Base-by-base conservation (phyloP, 2,797 vertebrate species). In the Arremon brunneinucha region DNA sequence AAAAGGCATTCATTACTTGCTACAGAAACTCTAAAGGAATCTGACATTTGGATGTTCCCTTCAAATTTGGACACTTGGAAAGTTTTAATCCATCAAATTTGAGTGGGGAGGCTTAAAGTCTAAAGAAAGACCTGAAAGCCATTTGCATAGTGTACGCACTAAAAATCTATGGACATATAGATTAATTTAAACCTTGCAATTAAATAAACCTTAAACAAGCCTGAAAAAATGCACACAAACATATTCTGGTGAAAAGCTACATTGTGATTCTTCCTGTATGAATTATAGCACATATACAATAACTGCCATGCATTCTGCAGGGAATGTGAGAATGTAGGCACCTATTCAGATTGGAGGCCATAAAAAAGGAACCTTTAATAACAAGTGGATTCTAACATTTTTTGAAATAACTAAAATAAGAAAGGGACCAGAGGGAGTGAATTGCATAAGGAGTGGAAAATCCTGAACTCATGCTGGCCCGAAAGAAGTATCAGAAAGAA, bases 391-490 rank as follows among this genome's bases (percentile, higher is more conserved):
- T 46, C 49, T 60, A 91, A 87, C 83, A 65, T 65, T 95, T 90
- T 92, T 93, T 86, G 30, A 89, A 94, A 94, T 91, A 62, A 88
- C 57, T 89, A 67, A 96, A 94, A 79, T 91, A 86, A 87, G 83
- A 89, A 97, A 95, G 57, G 52, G 78, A 95, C 77, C 77, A 74
- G 84, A 92, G 79, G 85, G 90, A 94, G 39, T 41, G 85, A 96
- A 96, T 91, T 90, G 83, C 94, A 81, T 47, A 83, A 92, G 78
- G 72, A 93, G 67, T 4, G 2, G 83, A 96, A 94, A 96, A 96
- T 94, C 94, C 93, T 95, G 96, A 96, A 96, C 95, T 78, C 95
- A 95, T 84, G 95, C 93, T 97, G 94, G 94, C 93, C 92, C n/a
- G 0, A 95, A 91, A 95, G 96, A 89, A 85, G 83, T 88, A 90